Conservation (phyloP, 1,140 invertebrate species). For the Scaptomyza montana region DNA sequence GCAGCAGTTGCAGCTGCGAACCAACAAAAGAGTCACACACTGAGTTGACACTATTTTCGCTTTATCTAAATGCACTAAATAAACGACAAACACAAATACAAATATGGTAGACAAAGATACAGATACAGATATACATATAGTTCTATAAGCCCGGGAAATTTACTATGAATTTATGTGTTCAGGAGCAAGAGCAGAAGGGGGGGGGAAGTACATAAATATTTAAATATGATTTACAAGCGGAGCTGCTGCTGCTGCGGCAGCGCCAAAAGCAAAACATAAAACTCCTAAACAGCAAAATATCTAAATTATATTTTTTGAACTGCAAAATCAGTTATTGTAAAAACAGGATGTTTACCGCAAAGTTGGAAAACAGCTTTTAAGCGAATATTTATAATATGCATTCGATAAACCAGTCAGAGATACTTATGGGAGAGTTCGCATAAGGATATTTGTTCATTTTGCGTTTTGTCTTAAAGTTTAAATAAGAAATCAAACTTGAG, state of each 20-base stretch:
- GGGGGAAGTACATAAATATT: conserved; percentile 61
- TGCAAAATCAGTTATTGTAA: neutral
- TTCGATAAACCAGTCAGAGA: too few species aligned
- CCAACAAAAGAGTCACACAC: conserved; percentile 45
- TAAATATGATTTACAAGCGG: conserved; percentile 80
- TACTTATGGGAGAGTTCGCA: too few species aligned
- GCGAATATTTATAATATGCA: too few species aligned
- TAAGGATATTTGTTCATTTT: too few species aligned
- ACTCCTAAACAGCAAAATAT: conserved; percentile 23
- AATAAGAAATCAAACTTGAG: too few species aligned
- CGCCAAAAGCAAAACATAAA: conserved; percentile 14
- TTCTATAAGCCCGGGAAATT: conserved; percentile 61
- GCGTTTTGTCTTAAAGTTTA: too few species aligned
- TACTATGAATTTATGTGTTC: conserved; percentile 61
- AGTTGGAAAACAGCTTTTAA: conserved; percentile 23
- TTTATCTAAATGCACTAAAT: conserved; percentile 80
- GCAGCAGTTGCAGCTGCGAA: conserved; percentile 61
- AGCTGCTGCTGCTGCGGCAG: conserved; percentile 47
- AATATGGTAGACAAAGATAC: neutral
- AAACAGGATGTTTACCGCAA: conserved; percentile 41
- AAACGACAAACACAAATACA: conserved; percentile 46
- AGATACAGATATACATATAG: conserved; percentile 28
- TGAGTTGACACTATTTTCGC: conserved; percentile 68
- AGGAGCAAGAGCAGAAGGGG: neutral
- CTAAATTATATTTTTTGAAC: neutral